phyloP scores from a whole-genome alignment of 2,113 vertebrate genomes.

The Mesocricetus auratus region DNA sequence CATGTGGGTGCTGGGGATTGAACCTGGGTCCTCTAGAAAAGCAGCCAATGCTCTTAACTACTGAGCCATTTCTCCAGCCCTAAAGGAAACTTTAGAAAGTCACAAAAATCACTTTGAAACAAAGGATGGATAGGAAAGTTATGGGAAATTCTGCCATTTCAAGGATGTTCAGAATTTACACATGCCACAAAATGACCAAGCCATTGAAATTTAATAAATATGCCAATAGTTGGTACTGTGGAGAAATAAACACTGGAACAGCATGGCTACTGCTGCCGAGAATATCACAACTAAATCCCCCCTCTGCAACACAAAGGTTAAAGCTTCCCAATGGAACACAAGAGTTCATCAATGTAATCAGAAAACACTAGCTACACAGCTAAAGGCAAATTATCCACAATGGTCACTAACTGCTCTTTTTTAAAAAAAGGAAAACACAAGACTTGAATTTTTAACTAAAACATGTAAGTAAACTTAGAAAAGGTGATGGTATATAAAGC shows the following conservation, averaged over 20 bases:
- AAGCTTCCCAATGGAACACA: slow-evolving; percentile 16
- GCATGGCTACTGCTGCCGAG: background rate
- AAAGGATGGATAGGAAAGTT: background rate
- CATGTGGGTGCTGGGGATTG: too few species aligned
- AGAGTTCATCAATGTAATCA: background rate
- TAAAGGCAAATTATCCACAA: background rate
- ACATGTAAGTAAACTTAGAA: slow-evolving; percentile 1
- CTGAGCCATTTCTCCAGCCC: too few species aligned
- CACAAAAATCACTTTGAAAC: background rate
- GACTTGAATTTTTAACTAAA: background rate
- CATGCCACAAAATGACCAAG: background rate
- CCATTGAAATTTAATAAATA: background rate
- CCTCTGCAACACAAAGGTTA: background rate
- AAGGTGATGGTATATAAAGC: background rate
- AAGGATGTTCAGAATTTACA: background rate
- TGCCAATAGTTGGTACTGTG: background rate
- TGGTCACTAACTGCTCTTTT: background rate
- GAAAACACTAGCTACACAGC: background rate
- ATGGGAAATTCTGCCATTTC: background rate
- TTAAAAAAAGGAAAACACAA: background rate
- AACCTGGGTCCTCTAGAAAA: too few species aligned
- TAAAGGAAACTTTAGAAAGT: slow-evolving; percentile 4
- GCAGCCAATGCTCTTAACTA: too few species aligned
- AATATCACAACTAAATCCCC: slow-evolving; percentile 2
- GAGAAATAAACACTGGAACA: background rate